These are phyloP conservation scores for Notothenia rossii DNA, from an alignment of 2,113 vertebrate species.

Conservation along the genomic window DNA sequence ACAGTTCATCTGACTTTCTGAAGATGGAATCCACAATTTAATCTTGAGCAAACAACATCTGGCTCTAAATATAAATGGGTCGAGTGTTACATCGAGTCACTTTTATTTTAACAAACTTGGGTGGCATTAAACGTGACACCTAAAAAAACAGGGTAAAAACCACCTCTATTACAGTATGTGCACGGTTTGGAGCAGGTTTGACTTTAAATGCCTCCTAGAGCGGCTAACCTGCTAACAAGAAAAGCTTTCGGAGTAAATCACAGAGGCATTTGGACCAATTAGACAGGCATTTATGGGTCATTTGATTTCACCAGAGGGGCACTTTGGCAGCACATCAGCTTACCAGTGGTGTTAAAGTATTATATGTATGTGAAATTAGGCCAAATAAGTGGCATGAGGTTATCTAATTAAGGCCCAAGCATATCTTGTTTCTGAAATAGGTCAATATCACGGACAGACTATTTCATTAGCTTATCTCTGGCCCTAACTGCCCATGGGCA, in stretches of 20 bases:
- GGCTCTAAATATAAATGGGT: too few relatives aligned
- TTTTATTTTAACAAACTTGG: background rate
- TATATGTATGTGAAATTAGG: background rate
- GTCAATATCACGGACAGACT: background rate
- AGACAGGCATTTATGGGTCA: background rate
- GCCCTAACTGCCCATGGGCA: background rate
- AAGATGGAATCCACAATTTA: background rate
- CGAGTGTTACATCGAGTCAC: background rate
- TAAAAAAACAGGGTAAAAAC: too few relatives aligned
- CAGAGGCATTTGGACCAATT: background rate
- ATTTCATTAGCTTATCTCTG: background rate
- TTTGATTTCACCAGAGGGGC: background rate
- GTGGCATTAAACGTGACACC: background rate
- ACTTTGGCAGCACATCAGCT: background rate
- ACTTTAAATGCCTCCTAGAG: background rate
- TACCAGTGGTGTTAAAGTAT: background rate
- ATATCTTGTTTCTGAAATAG: slow-evolving; percentile 4
- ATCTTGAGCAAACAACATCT: background rate
- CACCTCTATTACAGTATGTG: too few relatives aligned
- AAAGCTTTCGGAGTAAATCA: background rate
- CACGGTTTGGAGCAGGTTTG: background rate
- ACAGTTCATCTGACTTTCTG: background rate
- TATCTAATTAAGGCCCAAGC: background rate
- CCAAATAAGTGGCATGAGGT: background rate
- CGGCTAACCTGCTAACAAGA: background rate